Conservation (phyloP, 2,888 invertebrate species). For the Xestia ashworthii region DNA sequence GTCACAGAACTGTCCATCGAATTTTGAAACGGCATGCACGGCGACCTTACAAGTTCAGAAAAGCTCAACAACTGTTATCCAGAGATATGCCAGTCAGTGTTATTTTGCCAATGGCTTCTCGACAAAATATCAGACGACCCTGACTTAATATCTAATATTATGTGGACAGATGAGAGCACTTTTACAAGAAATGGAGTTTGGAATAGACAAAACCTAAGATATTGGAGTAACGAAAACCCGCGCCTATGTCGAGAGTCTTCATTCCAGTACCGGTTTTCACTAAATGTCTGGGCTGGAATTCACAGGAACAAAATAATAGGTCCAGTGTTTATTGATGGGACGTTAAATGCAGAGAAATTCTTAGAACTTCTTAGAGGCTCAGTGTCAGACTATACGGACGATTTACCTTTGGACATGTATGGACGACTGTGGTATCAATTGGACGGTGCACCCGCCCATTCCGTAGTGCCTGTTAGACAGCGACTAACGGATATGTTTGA, state of each 20-base stretch:
- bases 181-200: not conserved
- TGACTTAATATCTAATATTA: not conserved
- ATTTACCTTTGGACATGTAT: not conserved
- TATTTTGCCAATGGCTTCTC: conserved; percentile 10
- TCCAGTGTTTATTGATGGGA: conserved; percentile 12
- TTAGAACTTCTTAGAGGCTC: conserved; percentile 10
- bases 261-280: conserved; percentile 9
- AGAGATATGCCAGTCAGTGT: conserved; percentile 5
- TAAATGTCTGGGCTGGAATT: conserved; percentile 4
- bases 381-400: conserved; percentile 6
- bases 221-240: conserved; percentile 1
- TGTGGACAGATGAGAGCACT: conserved; percentile 1
- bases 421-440: not conserved
- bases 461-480: conserved; percentile 5
- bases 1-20: conserved; percentile 1
- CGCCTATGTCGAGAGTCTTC: not conserved
- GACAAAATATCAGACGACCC: conserved; percentile 9
- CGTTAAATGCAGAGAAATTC: conserved; percentile 9
- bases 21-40: conserved; percentile 9
- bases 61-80: not conserved
- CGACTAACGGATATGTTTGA: conserved; percentile 4
- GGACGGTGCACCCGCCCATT: not conserved
- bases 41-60: conserved; percentile 4
- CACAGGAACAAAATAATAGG: conserved; percentile 3
- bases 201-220: conserved; percentile 2